Base-by-base conservation (phyloP, 2,113 vertebrate genomes). In the Neoarius graeffei region DNA sequence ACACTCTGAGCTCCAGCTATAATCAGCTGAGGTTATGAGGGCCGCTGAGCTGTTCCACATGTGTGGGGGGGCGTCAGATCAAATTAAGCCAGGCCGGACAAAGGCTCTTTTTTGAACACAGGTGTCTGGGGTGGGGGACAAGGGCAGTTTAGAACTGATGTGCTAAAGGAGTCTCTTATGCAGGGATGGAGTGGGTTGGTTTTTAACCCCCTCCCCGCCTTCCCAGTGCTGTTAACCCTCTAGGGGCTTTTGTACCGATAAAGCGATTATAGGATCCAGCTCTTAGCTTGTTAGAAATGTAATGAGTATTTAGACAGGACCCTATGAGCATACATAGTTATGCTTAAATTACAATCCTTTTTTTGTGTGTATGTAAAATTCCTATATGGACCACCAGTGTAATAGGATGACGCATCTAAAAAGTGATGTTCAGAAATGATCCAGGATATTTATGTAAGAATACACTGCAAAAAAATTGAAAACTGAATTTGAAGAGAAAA, bases 31-130 rank as follows among this genome's bases (percentile, higher is more conserved):
- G 91, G 90, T 90, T 92, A 92, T 89, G 91, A 90, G 89, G 92
- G 90, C 91, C 82, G 89, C 91, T 95, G 94, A 96, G 93, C 94
- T 94, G 93, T 95, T 95, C 94, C 95, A 95, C 95, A 95, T 96
- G 95, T 95, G 94, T 88, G 91, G 93, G 90, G 92, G 85, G 90
- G 91, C 87, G 92, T 95, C 94, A 93, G 92, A 93, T 95, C 93
- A 93, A 94, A 95, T 94, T 94, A 95, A 92, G 90, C 91, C 88
- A 8, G 88, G 62, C 74, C 85, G 94, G 93, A 95, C 94, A 95
- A 95, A 95, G 94, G 90, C 91, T 88, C 94, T 93, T 95, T 95
- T 95, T 89, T 90, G 94, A 93, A 92, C 93, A 94, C 95, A 96
- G 95, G 95, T 96, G 95, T 93, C 93, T 89, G 76, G 64, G 35